Evolutionary conservation across 1,140 invertebrate species (phyloP), one percentile per base, ranked within the genome.

Genomic region (Drosophila trapezifrons): DNA sequence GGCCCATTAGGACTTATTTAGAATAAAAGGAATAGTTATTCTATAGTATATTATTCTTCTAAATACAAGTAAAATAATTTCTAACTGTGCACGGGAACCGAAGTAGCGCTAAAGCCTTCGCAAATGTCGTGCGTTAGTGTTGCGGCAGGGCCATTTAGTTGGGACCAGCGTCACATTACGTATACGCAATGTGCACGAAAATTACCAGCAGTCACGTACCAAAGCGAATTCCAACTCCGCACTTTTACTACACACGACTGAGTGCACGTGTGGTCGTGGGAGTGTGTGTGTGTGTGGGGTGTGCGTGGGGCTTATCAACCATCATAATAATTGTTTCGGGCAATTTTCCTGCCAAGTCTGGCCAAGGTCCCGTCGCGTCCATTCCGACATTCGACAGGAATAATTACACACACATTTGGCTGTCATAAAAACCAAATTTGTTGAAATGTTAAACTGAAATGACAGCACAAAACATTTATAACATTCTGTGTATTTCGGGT

Each of bases 291-390:
- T n/a, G n/a, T n/a, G n/a, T n/a, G n/a, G 67, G 18, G 51, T 64
- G 52, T 38, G 54, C 49, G 64, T 46, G 49, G 62, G 49, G 57
- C 38, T 65, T 63, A 60, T 76, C 64, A 56, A 35, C 59, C 64
- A 70, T 80, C 55, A 80, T 77, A 77, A 77, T 80, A 80, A 80
- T 85, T 85, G 67, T 74, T 77, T 54, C 27, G 40, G 46, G 64
- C 78, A 56, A 63, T 65, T 70, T 56, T 52, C 17, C 45, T 43
- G 59, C 56, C 42, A 67, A 49, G 47, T 46, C 42, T 63, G 45
- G 47, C 47, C 55, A 77, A 58, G 46, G 74, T 59, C 72, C 54
- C 71, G 27, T 38, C 47, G 47, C 49, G 54, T 46, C 60, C 72
- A 76, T 71, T 71, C 66, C 51, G 65, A 38, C 72, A 76, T 57